phyloP scores from a whole-genome alignment of 2,113 vertebrate genomes.

The Tetraodon nigroviridis region DNA sequence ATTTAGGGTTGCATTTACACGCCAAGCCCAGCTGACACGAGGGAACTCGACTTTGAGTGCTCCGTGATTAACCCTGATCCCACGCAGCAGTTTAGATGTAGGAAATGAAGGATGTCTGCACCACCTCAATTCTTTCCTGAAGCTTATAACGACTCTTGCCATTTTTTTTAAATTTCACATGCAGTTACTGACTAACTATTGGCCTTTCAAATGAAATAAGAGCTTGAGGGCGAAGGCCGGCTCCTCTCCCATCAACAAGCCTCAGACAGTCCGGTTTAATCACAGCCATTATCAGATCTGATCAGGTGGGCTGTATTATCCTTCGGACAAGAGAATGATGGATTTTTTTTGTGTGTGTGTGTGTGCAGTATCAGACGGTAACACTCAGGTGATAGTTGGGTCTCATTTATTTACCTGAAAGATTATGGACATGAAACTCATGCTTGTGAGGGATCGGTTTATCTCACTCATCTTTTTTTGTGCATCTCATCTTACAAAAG shows the following conservation, averaged over 20 bases:
- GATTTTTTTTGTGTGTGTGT: too few relatives aligned
- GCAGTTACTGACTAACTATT: constrained; percentile 1
- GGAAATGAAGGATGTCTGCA: too few relatives aligned
- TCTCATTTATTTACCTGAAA: too few relatives aligned
- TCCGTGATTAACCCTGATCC: constrained; percentile 76
- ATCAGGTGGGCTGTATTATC: too few relatives aligned
- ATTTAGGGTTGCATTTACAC: constrained; percentile 80
- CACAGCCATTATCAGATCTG: not conserved
- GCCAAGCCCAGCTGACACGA: constrained; percentile 71
- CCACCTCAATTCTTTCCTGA: not conserved
- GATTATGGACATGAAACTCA: too few relatives aligned
- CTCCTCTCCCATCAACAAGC: not conserved
- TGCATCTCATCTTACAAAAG: too few relatives aligned
- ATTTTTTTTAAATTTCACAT: constrained; percentile 20
- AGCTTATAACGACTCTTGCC: constrained; percentile 2
- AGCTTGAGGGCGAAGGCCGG: constrained; percentile 14
- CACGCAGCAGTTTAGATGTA: constrained; percentile 30
- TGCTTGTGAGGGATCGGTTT: too few relatives aligned
- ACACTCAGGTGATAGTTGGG: too few relatives aligned
- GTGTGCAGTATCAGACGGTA: too few relatives aligned
- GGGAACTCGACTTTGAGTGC: constrained; percentile 85
- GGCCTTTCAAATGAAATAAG: constrained; percentile 25
- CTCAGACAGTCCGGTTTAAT: not conserved
- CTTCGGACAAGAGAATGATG: too few relatives aligned
- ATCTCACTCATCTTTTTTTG: too few relatives aligned